Evolutionary conservation across 2,113 vertebrate species (phyloP), one percentile per base, ranked within the genome.

Genomic region (Mionectes macconnelli): DNA sequence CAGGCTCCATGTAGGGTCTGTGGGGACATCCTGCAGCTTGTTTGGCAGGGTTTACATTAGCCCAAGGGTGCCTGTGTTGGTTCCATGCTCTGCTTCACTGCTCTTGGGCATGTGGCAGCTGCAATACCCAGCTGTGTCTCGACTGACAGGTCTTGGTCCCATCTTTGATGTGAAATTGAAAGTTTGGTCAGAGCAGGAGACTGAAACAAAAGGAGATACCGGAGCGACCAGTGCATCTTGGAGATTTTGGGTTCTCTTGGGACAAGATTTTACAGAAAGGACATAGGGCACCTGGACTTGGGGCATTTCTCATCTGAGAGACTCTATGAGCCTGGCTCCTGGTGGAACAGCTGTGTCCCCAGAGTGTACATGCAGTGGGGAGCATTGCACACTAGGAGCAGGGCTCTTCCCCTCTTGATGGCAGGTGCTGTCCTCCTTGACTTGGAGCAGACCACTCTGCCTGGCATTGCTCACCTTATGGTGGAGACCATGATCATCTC

Each of bases 401-500:
- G 57, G 63, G 33, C 62, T 94, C 52, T 92, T 81, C 37, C 40
- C 19, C 60, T 96, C 60, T 37, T 84, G 21, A 52, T 78, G 82
- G 15, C 70, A 99, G 99, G 99, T 84, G 99, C 99, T 2, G 97
- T 99, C 87, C 98, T 99, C 67, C 97, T 99, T 91, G 99, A 99
- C 96, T 97, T 99, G 70, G 99, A 99, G 69, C 99, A 99, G 97
- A 99, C 98, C 94, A 98, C 99, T 23, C 97, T 99, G 80, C 99
- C 99, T 0, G 99, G 99, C 68, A 99, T 99, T 1, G 99, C 98
- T 35, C 99, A 99, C 57, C 97, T 99, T 14, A 98, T 99, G 96
- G 99, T 99, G 96, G 99, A 99, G 97, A 99, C 99, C 47, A 99
- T 99, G 99, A 99, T 99, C 80, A 99, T 99, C 96, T 99, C 99